Base-by-base conservation (phyloP, 2,113 vertebrate genomes). In the Dendrocopos noguchii region DNA sequence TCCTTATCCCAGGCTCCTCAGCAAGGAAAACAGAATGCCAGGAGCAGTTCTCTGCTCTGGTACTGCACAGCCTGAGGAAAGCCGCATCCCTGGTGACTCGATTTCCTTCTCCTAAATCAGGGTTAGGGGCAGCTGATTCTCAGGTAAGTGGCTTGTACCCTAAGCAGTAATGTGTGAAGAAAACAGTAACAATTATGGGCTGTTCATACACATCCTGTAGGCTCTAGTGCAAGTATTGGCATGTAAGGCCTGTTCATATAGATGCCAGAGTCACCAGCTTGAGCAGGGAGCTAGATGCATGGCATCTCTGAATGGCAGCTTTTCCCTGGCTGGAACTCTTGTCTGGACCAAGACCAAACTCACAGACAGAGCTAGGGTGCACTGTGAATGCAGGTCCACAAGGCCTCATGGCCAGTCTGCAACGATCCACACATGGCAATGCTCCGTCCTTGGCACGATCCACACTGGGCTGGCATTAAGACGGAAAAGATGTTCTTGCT, bases 401-500 rank as follows among this genome's bases (percentile, higher is more conserved):
- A 10, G 14, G 64, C 42, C 42, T 18, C 4, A 65, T 19, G 27
- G 27, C 25, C 24, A 39, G 46, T 31, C 59, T 0, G 3, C 56
- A 7, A 24, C 16, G 19, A 42, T 57, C 28, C 31, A 39, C 39
- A 12, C 39, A 39, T 9, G 39, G 39, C 39, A 39, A 39, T 39
- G 39, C 10, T 39, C 39, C 39, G 39, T 50, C 24, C 22, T 31
- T 4, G 10, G 39, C 1, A 2, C 15, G 12, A 60, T 39, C 33
- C 25, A 4, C 6, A 2, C 0, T 0, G 8, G 15, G 13, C 33
- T 12, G 17, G 61, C 16, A 31, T 0, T 21, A 12, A 68, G 1
- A 12, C 7, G 18, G 14, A 4, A 83, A n/a, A 1, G 5, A 21
- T 2, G 17, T 6, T 8, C 17, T 11, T 12, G 15, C 11, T 34